Evolutionary conservation across 2,797 vertebrate species (phyloP).

Genomic region (Chaetodon trifasciatus): DNA sequence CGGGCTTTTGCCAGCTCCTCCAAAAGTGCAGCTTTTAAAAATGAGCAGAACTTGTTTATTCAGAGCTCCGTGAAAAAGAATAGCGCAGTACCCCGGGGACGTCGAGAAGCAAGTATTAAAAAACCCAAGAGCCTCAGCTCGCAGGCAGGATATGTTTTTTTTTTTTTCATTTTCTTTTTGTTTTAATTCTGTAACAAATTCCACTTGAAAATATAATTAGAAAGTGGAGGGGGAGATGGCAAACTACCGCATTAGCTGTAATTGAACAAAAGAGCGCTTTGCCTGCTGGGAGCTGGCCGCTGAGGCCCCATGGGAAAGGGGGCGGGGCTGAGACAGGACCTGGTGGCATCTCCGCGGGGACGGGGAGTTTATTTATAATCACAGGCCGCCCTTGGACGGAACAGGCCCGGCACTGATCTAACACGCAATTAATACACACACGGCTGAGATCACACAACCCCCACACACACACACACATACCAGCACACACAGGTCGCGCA

Average conservation of each 20-base stretch:
- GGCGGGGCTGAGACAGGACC: constrained; percentile 91
- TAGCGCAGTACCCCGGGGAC: constrained; percentile 91
- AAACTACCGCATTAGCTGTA: constrained; percentile 99
- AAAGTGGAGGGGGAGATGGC: constrained; percentile 86
- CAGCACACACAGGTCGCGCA: constrained; percentile 46
- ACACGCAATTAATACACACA: constrained; percentile 97
- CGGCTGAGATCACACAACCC: constrained; percentile 73
- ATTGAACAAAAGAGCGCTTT: constrained; percentile 99
- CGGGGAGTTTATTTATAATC: constrained; percentile 95
- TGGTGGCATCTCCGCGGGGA: constrained; percentile 89
- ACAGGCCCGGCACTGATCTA: constrained; percentile 91
- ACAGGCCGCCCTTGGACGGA: constrained; percentile 75
- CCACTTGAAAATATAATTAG: constrained; percentile 99
- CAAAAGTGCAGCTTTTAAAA: constrained; percentile 86
- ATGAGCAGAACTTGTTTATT: constrained; percentile 94
- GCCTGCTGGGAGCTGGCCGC: constrained; percentile 95
- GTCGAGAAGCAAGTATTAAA: constrained; percentile 86
- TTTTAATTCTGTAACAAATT: constrained; percentile 91
- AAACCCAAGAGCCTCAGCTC: constrained; percentile 88
- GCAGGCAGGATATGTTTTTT: constrained; percentile 91
- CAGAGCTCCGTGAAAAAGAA: constrained; percentile 92
- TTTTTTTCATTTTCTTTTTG: constrained; percentile 82
- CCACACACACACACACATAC: constrained; percentile 50
- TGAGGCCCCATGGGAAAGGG: constrained; percentile 93
- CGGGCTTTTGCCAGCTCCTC: constrained; percentile 85